These are phyloP conservation scores for Crotophaga sulcirostris DNA, from an alignment of 2,113 vertebrate genomes.

Conservation along the genomic window DNA sequence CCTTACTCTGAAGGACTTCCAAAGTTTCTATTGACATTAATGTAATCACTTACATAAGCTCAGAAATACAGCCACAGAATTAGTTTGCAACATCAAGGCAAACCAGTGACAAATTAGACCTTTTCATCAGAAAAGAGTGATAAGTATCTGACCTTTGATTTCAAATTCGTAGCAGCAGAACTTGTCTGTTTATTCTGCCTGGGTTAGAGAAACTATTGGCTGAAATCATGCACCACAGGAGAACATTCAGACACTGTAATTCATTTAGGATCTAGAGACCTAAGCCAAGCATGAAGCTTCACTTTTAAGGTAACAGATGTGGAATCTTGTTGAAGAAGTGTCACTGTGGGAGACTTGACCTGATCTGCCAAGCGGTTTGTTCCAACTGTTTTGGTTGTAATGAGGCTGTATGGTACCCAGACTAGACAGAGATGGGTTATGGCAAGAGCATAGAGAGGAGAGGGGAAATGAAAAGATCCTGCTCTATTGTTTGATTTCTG, in stretches of 20 bases:
- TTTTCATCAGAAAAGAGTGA: not conserved
- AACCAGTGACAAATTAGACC: not conserved
- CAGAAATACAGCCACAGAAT: not conserved
- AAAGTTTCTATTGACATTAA: conserved; percentile 1
- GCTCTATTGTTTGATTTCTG: not conserved
- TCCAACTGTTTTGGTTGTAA: not conserved
- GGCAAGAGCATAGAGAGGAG: not conserved
- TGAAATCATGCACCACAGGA: not conserved
- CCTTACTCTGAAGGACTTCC: not conserved
- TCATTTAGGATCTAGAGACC: not conserved
- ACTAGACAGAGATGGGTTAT: not conserved
- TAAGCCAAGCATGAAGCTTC: not conserved
- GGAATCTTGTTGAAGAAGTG: not conserved
- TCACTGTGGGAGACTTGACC: not conserved
- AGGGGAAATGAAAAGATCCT: not conserved
- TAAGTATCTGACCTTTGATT: conserved; percentile 5
- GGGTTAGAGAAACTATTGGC: not conserved
- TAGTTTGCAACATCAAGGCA: not conserved
- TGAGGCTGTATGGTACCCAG: not conserved
- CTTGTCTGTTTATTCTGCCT: not conserved
- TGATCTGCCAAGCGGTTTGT: not conserved
- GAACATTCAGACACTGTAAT: not conserved
- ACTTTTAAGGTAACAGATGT: not conserved
- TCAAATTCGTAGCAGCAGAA: not conserved
- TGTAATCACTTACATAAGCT: not conserved